Percentiles rank a stretch among this genome's conserved stretches.
phyloP scores from a whole-genome alignment of 2,113 vertebrate species.

The Propithecus coquereli region DNA sequence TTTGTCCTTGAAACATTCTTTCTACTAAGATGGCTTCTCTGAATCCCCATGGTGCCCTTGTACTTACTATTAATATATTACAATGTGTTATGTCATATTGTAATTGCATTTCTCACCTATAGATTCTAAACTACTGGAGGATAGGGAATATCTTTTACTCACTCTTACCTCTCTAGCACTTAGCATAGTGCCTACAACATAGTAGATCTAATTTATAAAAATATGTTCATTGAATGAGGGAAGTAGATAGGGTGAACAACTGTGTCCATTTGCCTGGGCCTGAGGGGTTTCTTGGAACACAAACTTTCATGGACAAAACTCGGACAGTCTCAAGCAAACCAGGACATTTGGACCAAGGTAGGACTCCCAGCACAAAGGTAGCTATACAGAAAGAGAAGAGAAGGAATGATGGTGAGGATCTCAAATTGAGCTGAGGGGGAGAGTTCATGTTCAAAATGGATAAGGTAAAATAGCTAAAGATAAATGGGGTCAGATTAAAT shows the following conservation, averaged over 20 bases:
- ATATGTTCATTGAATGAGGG: not conserved
- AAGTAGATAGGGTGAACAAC: not conserved
- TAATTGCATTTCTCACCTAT: not conserved
- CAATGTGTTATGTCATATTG: not conserved
- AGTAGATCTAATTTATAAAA: not conserved
- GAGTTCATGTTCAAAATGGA: not conserved
- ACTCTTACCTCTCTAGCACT: not conserved
- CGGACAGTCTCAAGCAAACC: not conserved
- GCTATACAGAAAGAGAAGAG: not conserved
- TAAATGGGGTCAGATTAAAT: not conserved
- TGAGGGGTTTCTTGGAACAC: not conserved
- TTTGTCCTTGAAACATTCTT: not conserved
- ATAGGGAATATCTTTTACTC: not conserved
- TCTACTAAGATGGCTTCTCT: not conserved
- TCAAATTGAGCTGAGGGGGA: not conserved
- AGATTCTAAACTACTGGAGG: not conserved
- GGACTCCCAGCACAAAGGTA: not conserved
- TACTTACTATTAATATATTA: not conserved
- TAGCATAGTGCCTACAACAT: not conserved
- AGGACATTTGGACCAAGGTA: not conserved
- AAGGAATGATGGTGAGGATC: not conserved
- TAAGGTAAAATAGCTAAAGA: not conserved
- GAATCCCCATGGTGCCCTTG: not conserved
- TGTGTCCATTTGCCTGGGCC: not conserved
- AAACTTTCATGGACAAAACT: not conserved